phyloP scores from a whole-genome alignment of 2,888 invertebrate genomes.

The Epinotia demarniana region DNA sequence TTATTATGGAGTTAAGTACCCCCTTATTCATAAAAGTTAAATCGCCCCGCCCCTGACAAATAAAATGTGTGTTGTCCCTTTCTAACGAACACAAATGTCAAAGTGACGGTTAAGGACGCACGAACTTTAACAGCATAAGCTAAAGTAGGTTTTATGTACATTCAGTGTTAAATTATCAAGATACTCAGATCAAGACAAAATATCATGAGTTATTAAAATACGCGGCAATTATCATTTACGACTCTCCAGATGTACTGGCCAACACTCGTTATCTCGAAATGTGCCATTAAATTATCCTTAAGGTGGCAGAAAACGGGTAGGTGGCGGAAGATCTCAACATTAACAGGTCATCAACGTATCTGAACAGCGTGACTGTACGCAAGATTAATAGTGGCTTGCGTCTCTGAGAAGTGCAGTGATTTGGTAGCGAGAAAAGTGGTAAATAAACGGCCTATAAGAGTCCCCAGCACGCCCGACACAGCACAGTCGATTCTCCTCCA shows the following conservation, averaged over 20 bases:
- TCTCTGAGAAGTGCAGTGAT: slow-evolving; percentile 2
- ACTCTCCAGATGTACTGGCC: slow-evolving; percentile 43
- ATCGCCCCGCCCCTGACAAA: no score
- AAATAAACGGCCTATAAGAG: no score
- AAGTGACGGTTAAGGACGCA: no score
- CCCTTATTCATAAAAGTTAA: no score
- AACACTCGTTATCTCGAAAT: slow-evolving; percentile 50
- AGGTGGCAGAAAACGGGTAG: slow-evolving; percentile 49
- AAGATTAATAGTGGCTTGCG: slow-evolving; percentile 17
- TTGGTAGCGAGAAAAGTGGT: neutral
- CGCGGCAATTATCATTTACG: slow-evolving; percentile 36
- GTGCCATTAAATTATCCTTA: slow-evolving; percentile 60
- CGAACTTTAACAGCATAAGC: no score
- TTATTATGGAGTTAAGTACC: no score
- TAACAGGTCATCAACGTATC: slow-evolving; percentile 54
- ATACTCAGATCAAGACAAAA: neutral
- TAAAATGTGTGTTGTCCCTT: no score
- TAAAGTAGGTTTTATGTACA: no score
- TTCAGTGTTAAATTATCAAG: no score
- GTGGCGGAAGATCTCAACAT: slow-evolving; percentile 50
- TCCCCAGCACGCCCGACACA: no score
- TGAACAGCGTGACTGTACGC: neutral
- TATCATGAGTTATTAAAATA: neutral
- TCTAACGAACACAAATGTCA: no score
- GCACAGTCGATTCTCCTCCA: no score